Percentiles rank a stretch among this genome's conserved stretches.
Evolutionary conservation across 2,888 invertebrate genomes (phyloP).

Genomic region (Sesamia inferens): DNA sequence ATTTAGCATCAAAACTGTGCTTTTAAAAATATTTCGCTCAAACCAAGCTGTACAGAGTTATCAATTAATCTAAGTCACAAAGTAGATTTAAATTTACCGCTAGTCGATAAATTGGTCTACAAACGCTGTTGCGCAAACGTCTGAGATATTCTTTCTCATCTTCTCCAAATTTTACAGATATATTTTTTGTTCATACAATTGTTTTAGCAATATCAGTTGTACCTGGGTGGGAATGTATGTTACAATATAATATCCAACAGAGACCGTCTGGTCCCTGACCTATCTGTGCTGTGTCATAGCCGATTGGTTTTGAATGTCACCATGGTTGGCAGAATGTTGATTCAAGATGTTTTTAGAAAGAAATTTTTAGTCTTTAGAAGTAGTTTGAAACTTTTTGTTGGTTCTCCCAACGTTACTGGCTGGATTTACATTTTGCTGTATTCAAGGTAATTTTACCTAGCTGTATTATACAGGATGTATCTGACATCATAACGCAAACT

Average conservation of each 20-base stretch:
- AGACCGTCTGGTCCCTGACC: not conserved
- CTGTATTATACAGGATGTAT: too few relatives aligned
- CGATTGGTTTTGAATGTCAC: conserved; percentile 18
- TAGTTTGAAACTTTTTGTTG: not conserved
- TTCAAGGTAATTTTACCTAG: not conserved
- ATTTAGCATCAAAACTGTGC: conserved; percentile 48
- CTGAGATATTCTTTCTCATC: conserved; percentile 34
- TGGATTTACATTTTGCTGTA: not conserved
- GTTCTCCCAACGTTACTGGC: not conserved
- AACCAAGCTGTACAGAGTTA: conserved; percentile 32
- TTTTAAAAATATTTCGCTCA: conserved; percentile 54
- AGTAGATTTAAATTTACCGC: conserved; percentile 67
- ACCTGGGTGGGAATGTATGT: not conserved
- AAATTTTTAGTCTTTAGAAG: not conserved
- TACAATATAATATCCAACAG: not conserved
- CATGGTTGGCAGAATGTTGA: not conserved
- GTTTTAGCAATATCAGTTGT: conserved; percentile 17
- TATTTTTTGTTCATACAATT: conserved; percentile 44
- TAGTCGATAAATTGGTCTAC: conserved; percentile 56
- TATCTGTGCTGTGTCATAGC: conserved; percentile 3
- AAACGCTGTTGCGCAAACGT: not conserved
- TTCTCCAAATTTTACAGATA: conserved; percentile 19
- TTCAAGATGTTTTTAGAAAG: not conserved
- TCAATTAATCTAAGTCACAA: conserved; percentile 71
- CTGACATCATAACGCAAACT: too few relatives aligned